phyloP scores from a whole-genome alignment of 1,140 invertebrate species.

The Tribolium castaneum region DNA sequence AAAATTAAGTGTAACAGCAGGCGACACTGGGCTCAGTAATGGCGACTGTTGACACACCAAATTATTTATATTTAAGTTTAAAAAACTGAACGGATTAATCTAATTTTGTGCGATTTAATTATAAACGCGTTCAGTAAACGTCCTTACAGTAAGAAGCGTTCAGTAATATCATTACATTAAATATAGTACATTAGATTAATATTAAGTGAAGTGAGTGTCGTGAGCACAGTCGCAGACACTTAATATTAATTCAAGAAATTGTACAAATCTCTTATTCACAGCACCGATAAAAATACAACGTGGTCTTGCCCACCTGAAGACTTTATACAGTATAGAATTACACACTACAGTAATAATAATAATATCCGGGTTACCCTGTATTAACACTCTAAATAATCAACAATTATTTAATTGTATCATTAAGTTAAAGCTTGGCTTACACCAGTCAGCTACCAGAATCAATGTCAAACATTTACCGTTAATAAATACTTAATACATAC shows the following conservation, averaged over 20 bases:
- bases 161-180: constrained; percentile 12
- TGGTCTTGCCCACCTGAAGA: constrained; percentile 5
- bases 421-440: constrained; percentile 8
- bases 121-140: background rate
- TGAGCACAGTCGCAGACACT: constrained; percentile 20
- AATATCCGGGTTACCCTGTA: constrained; percentile 27
- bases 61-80: background rate
- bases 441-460: constrained; percentile 25
- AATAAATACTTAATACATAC: background rate
- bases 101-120: too few relatives aligned
- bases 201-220: background rate
- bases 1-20: constrained; percentile 24
- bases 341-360: background rate
- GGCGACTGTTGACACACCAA: constrained; percentile 41
- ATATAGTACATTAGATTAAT: background rate
- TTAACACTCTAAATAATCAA: constrained; percentile 39
- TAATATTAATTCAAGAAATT: constrained; percentile 23
- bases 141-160: constrained; percentile 14
- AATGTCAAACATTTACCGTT: background rate
- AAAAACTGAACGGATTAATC: too few relatives aligned
- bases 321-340: constrained; percentile 36
- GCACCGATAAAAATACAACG: constrained; percentile 47
- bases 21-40: constrained; percentile 46
- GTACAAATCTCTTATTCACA: constrained; percentile 45
- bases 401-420: constrained; percentile 2